phyloP scores from a whole-genome alignment of 2,113 vertebrate species.

The Psophia crepitans region DNA sequence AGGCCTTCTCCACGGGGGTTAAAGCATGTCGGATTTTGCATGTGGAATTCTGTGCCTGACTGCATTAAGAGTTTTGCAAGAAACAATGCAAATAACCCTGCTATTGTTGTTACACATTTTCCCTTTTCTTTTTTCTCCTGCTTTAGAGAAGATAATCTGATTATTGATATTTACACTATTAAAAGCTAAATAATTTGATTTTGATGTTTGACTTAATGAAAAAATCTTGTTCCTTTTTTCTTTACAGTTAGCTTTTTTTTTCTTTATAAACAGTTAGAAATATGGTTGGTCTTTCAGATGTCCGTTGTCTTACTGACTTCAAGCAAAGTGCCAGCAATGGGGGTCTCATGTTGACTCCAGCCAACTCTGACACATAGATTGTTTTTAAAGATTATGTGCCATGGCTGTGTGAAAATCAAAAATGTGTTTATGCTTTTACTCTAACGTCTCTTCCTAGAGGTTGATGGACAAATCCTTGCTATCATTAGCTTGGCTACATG shows the following conservation, averaged over 20 bases:
- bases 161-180: background rate
- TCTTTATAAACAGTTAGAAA: background rate
- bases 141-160: background rate
- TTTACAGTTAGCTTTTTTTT: background rate
- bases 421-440: background rate
- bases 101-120: background rate
- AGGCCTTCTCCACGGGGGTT: background rate
- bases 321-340: background rate
- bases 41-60: background rate
- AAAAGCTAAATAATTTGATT: background rate
- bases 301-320: background rate
- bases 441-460: background rate
- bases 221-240: background rate
- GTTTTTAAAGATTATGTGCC: slow-evolving; percentile 13
- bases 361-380: background rate
- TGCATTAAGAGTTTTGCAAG: background rate
- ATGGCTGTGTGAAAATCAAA: background rate
- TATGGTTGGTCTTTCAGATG: background rate
- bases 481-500: background rate
- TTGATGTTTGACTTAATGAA: background rate
- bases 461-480: background rate
- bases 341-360: background rate
- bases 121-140: accelerated
- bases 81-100: background rate
- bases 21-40: background rate